Evolutionary conservation across 2,797 vertebrate genomes (phyloP).

Genomic region (Euthynnus affinis): DNA sequence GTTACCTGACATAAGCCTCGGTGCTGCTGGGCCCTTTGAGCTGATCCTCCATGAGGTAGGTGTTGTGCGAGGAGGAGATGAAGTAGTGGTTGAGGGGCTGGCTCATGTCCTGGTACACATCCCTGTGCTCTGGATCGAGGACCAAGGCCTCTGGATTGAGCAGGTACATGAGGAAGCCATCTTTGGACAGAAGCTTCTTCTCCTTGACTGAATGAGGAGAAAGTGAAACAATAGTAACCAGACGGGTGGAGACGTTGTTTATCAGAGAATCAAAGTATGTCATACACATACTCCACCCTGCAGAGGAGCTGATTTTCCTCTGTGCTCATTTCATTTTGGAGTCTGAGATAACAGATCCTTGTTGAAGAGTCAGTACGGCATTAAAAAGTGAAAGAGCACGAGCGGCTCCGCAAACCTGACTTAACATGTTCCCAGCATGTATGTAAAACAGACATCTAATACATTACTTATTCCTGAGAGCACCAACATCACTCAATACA

Average conservation of each 20-base stretch:
- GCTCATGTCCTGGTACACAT: conserved; percentile 95
- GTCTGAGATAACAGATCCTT: neutral
- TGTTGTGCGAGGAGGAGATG: conserved; percentile 98
- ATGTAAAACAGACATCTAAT: neutral
- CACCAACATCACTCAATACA: neutral
- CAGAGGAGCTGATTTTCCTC: neutral
- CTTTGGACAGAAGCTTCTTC: conserved; percentile 91
- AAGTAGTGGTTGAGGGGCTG: conserved; percentile 95
- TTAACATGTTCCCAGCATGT: neutral
- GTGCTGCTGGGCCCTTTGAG: conserved; percentile 96
- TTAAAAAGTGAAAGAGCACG: neutral
- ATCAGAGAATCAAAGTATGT: neutral
- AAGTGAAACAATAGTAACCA: neutral
- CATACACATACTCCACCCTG: neutral
- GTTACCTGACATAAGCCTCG: conserved; percentile 89
- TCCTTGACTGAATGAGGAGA: conserved; percentile 85
- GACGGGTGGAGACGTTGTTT: neutral
- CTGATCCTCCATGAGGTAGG: conserved; percentile 97
- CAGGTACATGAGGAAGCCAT: conserved; percentile 96
- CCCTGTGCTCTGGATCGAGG: conserved; percentile 86
- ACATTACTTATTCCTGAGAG: neutral
- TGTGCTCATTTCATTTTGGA: neutral
- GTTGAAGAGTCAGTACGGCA: neutral
- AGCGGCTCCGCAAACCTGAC: neutral
- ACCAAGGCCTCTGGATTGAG: conserved; percentile 87